phyloP scores from a whole-genome alignment of 2,113 vertebrate genomes.

The Antechinus flavipes region DNA sequence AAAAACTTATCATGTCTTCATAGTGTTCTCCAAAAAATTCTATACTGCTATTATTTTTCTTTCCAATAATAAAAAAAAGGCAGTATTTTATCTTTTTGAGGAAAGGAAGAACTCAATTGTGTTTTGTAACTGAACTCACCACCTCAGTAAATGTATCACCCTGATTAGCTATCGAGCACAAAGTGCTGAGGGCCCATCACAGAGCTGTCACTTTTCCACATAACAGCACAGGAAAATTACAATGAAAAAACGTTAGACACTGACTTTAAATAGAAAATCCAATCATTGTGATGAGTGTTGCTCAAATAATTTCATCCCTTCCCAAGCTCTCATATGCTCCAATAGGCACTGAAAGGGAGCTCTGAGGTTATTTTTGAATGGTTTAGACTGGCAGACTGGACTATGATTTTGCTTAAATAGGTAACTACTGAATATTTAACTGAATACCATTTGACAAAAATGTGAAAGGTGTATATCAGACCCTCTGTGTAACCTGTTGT shows the following conservation, averaged over 20 bases:
- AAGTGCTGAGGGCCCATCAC: conserved; percentile 70
- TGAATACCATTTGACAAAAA: too few species aligned
- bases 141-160: conserved; percentile 80
- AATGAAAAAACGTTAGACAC: conserved; percentile 74
- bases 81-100: conserved; percentile 29
- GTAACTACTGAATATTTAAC: too few species aligned
- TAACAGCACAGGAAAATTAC: conserved; percentile 86
- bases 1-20: conserved; percentile 41
- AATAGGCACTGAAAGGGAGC: neutral
- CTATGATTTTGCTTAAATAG: neutral
- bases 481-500: too few species aligned
- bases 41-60: conserved; percentile 28
- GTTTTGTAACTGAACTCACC: conserved; percentile 50
- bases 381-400: conserved; percentile 52
- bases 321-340: conserved; percentile 61
- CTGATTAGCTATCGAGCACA: conserved; percentile 84
- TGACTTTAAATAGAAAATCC: conserved; percentile 78
- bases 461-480: too few species aligned
- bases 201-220: conserved; percentile 86
- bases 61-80: conserved; percentile 31
- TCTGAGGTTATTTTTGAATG: neutral
- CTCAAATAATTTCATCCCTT: conserved; percentile 81
- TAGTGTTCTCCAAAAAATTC: conserved; percentile 49
- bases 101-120: conserved; percentile 66
- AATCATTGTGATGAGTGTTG: conserved; percentile 68